Base-by-base conservation (phyloP, 2,888 invertebrate genomes). In the Calliphora vomitoria region DNA sequence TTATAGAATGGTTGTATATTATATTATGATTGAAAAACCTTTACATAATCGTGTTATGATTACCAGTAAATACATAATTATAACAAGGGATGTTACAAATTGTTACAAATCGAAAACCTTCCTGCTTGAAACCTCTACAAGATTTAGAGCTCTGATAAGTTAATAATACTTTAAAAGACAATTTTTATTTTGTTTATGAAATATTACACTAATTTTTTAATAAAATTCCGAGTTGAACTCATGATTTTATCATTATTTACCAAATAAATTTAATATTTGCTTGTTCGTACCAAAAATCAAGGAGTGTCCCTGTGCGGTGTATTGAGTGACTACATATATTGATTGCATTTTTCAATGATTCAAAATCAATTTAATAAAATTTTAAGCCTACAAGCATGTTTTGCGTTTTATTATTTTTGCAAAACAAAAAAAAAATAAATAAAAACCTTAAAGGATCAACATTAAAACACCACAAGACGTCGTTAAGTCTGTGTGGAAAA, bases 401-500 rank as follows among this genome's bases (percentile, higher is more conserved):
- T 85, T 44, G 72, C 53, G 35, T 66, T 72, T 64, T 50, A 25
- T 79, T 66, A 47, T 35, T 44, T 66, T 78, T 25, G 25, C 25
- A 2, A 25, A 25, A 25, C 2, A 25, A 1, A 10, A 80, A 62
- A 50, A 80, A 79, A 0, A 25, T 10, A 31, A 18, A 69, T 10
- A 69, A 55, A 35, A 6, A 13, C 20, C 38, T 82, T 53, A n/a
- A 83, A 78, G 85, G 69, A 81, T 81, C 80, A 79, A 75, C 80
- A 85, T 81, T 81, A 69, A 75, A 84, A 83, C 84, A 55, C 82
- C 87, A 85, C 83, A 87, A 85, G 86, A 84, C 89, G 88, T 88
- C 88, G 80, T 60, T 78, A 58, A 75, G 82, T 78, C 82, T 87
- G 85, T 74, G 53, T 76, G 41, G 69, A 86, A 83, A 53, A 83